Evolutionary conservation across 2,797 vertebrate genomes (phyloP), one percentile per base, ranked within the genome.

Genomic region (Pyrocephalus nanus): DNA sequence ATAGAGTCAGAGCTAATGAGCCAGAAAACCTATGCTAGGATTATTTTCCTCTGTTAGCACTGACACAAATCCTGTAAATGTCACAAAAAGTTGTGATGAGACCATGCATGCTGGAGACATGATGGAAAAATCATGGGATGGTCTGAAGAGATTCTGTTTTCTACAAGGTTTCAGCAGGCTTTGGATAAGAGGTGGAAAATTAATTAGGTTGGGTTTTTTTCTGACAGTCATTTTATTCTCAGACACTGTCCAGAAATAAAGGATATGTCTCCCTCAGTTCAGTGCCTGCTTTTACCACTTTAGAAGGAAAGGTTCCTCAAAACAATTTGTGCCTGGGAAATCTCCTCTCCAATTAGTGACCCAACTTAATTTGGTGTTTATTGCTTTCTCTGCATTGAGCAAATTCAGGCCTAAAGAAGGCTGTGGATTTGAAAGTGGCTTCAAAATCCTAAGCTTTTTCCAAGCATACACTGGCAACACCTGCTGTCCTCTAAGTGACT

Each of bases 1-100:
- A 86, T 64, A 96, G 88, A 84, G 80, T 93, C 1, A 0, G 74
- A 93, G 88, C 67, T 97, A 95, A 96, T 71, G 83, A 96, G 90
- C 77, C 92, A 95, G 71, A 38, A 96, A 97, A 95, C 89, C 74
- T 93, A 87, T 13, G 12, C 81, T 92, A 66, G 48, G 80, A 86
- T 74, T 95, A 80, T 79, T 96, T 96, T 94, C 66, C 64, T 54
- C 40, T 32, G 55, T 43, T 43, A 93, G 79, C 17, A 1, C 66
- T 71, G 42, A 27, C 64, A 79, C 62, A 88, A 58, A 82, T 76
- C 57, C 74, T 54, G 20, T 48, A 77, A 67, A 94, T 47, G 57
- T 27, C 79, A 88, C 36, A 82, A 67, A 79, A 82, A 45, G 55
- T 74, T 96, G 66, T 20, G 14, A 61, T 45, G 25, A 81, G 10